Conservation (phyloP, 2,797 vertebrate genomes). For the Cuniculus paca region DNA sequence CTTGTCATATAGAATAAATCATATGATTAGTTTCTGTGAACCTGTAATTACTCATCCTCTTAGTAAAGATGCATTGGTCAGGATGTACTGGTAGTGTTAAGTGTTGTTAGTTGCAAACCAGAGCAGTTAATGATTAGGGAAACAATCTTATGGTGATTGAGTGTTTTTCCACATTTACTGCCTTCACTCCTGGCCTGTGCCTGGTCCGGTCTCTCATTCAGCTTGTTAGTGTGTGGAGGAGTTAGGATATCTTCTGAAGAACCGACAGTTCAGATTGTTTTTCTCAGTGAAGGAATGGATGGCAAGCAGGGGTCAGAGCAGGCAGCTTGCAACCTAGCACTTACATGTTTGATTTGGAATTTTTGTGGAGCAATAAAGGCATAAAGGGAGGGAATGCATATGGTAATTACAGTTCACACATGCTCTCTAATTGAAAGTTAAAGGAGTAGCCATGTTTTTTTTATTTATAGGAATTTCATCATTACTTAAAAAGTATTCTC, state of each 20-base stretch:
- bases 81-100: not conserved
- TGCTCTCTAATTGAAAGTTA: not conserved
- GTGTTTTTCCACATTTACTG: not conserved
- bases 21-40: constrained; percentile 34
- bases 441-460: not conserved
- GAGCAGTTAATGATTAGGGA: constrained; percentile 50
- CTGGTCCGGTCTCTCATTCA: not conserved
- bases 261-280: not conserved
- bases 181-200: not conserved
- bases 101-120: constrained; percentile 40
- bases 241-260: constrained; percentile 28
- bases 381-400: not conserved
- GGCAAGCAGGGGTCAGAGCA: not conserved
- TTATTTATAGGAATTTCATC: constrained; percentile 3
- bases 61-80: not conserved
- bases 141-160: not conserved
- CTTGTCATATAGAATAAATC: constrained; percentile 19
- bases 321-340: not conserved
- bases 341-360: not conserved
- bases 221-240: not conserved
- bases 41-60: not conserved
- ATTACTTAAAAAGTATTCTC: not conserved
- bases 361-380: constrained; percentile 19
- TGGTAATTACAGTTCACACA: not conserved
- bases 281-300: not conserved